Percentiles rank a stretch among this genome's conserved stretches.
These are phyloP conservation scores for Drosophila teissieri DNA, from an alignment of 1,140 invertebrate species.

Conservation along the genomic window DNA sequence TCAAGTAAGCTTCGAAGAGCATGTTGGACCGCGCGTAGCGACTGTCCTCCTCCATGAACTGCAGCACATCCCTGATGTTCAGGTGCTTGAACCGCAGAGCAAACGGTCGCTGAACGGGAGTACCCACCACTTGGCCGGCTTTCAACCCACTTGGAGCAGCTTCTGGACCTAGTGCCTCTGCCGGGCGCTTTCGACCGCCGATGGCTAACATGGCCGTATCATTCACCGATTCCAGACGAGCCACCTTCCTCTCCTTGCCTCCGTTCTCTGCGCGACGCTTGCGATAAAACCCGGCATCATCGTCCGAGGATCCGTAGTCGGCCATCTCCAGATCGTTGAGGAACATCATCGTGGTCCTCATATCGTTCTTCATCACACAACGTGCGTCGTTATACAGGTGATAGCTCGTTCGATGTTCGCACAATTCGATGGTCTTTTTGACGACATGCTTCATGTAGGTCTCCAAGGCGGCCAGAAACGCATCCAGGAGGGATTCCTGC, in stretches of 20 bases:
- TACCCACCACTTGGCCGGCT: no score
- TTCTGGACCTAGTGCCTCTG: not conserved
- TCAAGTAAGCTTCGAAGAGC: slow-evolving; percentile 53
- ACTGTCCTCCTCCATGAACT: slow-evolving; percentile 45
- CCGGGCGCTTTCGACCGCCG: slow-evolving; percentile 23
- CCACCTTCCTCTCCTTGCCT: not conserved
- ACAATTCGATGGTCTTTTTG: slow-evolving; percentile 13
- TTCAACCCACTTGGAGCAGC: not conserved
- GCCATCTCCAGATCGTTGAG: slow-evolving; percentile 43
- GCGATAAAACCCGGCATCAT: slow-evolving; percentile 14
- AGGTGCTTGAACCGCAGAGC: slow-evolving; percentile 35
- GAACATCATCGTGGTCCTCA: slow-evolving; percentile 48
- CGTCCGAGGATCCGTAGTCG: slow-evolving; percentile 46
- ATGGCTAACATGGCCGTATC: slow-evolving; percentile 48
- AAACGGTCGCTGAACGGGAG: not conserved
- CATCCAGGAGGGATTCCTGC: slow-evolving; percentile 24
- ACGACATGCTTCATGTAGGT: slow-evolving; percentile 48
- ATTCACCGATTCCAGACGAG: slow-evolving; percentile 39
- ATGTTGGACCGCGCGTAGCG: slow-evolving; percentile 41
- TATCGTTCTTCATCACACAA: slow-evolving; percentile 19
- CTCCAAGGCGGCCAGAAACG: slow-evolving; percentile 44
- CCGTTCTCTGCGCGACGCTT: slow-evolving; percentile 3
- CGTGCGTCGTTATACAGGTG: slow-evolving; percentile 25
- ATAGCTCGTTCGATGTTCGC: slow-evolving; percentile 48
- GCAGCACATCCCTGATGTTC: slow-evolving; percentile 55